Base-by-base conservation (phyloP, 2,113 vertebrate genomes). In the Forbesichthys papilliferus region DNA sequence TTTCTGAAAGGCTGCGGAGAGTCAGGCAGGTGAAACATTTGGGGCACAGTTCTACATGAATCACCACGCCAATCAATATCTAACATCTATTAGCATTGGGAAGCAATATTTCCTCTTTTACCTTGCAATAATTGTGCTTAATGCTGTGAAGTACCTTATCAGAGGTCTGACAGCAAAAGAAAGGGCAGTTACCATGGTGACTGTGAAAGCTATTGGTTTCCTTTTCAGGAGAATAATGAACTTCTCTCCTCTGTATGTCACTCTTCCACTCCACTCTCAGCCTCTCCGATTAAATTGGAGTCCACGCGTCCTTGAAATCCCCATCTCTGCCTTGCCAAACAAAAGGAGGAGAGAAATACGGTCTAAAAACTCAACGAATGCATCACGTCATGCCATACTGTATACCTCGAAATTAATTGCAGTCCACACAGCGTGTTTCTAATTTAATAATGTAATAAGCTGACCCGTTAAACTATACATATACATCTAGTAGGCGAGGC, bases 141-240 rank as follows among this genome's bases (percentile, higher is more conserved):
- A 89, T 84, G 82, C 84, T 74, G 80, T 91, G 90, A 93, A 93
- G 91, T 93, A 93, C 92, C 91, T 93, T 92, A 91, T 93, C 90
- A 90, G 82, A 88, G 85, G 91, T 86, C 87, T 85, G 91, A 91
- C 74, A 62, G 88, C 80, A 69, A 91, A 82, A 93, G 89, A 93
- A 92, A 91, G 85, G 88, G 86, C 77, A n/a, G 92, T 92, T 87
- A 63, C 93, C 89, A 92, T 92, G 89, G 89, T 8, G 82, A 94
- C 92, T 58, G 70, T 92, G 87, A 93, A 94, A 93, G 90, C 91
- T 91, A 91, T 92, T 87, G 89, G 90, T 90, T 90, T 92, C 88
- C 92, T 92, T 92, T 92, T 93, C 89, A 93, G 87, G 82, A 51
- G 83, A 86, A 93, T 93, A 93, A 93, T 93, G 91, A 92, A 93